Percentiles rank a stretch among this genome's conserved stretches.
phyloP scores from a whole-genome alignment of 2,113 vertebrate species.

The Erythrocercus mccallii region DNA sequence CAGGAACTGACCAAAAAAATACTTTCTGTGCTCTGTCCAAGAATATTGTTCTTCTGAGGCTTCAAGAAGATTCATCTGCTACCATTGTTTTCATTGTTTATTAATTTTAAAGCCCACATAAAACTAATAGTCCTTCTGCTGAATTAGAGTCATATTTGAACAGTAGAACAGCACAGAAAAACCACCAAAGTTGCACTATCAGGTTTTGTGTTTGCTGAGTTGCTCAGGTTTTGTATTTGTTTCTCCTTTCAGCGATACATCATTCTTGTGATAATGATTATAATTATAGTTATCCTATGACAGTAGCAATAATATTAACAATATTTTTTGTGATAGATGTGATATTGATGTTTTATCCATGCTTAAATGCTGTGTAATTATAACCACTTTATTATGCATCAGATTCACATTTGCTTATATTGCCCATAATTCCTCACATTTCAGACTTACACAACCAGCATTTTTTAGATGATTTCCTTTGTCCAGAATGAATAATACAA shows the following conservation, averaged over 20 bases:
- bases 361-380: neutral
- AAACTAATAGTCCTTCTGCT: neutral
- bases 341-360: neutral
- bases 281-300: neutral
- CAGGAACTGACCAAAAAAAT: neutral
- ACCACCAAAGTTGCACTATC: neutral
- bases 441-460: neutral
- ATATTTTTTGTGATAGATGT: neutral
- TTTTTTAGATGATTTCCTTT: constrained; percentile 66
- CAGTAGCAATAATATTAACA: neutral
- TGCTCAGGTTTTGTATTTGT: neutral
- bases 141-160: neutral
- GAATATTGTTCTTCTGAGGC: neutral
- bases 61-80: neutral
- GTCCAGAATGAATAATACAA: constrained; percentile 12
- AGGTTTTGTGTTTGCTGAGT: neutral
- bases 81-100: neutral
- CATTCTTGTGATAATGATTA: neutral
- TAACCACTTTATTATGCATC: neutral
- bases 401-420: neutral
- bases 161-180: neutral
- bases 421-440: constrained; percentile 20
- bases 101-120: neutral
- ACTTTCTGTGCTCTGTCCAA: neutral
- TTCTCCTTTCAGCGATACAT: neutral